Evolutionary conservation across 2,797 vertebrate species (phyloP).

Genomic region (Aulostomus chinensis): DNA sequence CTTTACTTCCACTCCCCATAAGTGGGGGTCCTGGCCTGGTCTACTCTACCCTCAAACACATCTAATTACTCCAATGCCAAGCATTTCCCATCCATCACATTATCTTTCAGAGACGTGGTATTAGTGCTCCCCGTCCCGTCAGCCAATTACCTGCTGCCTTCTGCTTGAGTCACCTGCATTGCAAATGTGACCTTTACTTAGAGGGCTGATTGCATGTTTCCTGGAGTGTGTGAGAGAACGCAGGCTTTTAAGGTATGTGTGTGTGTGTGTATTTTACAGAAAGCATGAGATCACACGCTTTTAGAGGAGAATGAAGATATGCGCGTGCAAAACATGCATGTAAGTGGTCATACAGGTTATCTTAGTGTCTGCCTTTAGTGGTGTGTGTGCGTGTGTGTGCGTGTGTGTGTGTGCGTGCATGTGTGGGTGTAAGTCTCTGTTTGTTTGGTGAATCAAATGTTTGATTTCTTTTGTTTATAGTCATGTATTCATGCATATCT

Average conservation of each 20-base stretch:
- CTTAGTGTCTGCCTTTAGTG: constrained; percentile 3
- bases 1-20: constrained; percentile 65
- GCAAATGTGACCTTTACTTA: constrained; percentile 99
- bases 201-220: constrained; percentile 90
- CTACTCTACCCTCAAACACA: constrained; percentile 74
- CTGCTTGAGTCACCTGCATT: constrained; percentile 87
- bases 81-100: constrained; percentile 86
- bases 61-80: constrained; percentile 87
- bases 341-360: constrained; percentile 24
- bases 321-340: constrained; percentile 14
- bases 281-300: constrained; percentile 31
- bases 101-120: constrained; percentile 85
- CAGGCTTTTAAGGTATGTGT: constrained; percentile 35
- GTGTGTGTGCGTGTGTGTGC: too few species aligned
- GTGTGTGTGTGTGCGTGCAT: too few species aligned
- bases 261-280: constrained; percentile 10
- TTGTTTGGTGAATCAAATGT: constrained; percentile 2
- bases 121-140: constrained; percentile 83
- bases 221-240: constrained; percentile 76
- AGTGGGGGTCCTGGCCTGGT: constrained; percentile 66
- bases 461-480: constrained; percentile 15
- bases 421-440: constrained; percentile 7
- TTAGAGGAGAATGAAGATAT: constrained; percentile 44
- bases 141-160: constrained; percentile 93
- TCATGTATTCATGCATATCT: constrained; percentile 7